phyloP scores from a whole-genome alignment of 2,888 invertebrate species.

The Tetramorium bicarinatum region DNA sequence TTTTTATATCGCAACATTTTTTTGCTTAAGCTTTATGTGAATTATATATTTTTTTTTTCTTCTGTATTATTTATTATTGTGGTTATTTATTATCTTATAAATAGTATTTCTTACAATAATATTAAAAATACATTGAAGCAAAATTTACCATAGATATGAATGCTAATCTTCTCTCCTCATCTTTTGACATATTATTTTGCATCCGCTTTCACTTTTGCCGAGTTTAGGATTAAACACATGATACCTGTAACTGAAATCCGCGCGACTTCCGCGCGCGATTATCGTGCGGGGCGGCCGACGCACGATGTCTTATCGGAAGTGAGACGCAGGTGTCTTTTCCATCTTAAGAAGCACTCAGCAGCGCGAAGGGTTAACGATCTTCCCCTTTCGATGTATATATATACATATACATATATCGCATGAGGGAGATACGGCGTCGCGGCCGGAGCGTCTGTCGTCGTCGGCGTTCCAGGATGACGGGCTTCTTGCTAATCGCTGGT shows the following conservation, averaged over 20 bases:
- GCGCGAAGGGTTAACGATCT: conserved; percentile 60
- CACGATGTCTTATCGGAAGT: conserved; percentile 56
- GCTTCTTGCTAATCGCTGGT: conserved; percentile 71
- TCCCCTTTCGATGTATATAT: conserved; percentile 31
- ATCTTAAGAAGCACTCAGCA: conserved; percentile 56
- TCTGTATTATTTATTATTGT: not conserved
- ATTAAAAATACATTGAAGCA: not conserved
- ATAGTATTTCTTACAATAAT: too few species aligned
- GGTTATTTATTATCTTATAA: not conserved
- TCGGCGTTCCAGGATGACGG: conserved; percentile 66
- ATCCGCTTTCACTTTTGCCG: not conserved
- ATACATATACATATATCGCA: not conserved
- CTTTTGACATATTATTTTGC: conserved; percentile 7
- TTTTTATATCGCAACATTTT: not conserved
- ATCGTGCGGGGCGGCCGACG: conserved; percentile 38
- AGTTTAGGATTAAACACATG: not conserved
- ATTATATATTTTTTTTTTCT: not conserved
- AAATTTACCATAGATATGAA: not conserved
- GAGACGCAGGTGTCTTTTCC: conserved; percentile 50
- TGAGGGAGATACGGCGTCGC: conserved; percentile 45
- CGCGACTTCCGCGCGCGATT: conserved; percentile 50
- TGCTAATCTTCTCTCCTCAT: not conserved
- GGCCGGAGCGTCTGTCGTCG: conserved; percentile 44
- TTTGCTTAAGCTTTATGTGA: not conserved
- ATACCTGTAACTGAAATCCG: conserved; percentile 35